phyloP scores from a whole-genome alignment of 53 echinoderm and acorn worm species.

The Apostichopus leukothele region DNA sequence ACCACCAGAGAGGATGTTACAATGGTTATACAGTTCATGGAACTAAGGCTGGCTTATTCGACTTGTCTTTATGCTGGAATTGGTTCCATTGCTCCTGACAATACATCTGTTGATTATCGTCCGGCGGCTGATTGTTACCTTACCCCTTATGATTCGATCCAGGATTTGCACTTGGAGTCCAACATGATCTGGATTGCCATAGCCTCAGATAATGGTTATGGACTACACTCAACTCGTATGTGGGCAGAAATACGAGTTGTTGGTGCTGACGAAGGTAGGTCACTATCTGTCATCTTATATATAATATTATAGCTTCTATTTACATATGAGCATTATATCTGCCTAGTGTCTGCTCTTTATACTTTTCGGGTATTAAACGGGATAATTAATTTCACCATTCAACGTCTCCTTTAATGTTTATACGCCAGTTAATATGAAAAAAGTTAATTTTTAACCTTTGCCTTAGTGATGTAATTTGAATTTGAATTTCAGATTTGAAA shows the following conservation, averaged over 20 bases:
- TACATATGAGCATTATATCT: too few species aligned
- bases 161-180: constrained; percentile 22
- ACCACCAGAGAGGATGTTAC: background rate
- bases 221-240: background rate
- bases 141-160: background rate
- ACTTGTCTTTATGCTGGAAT: background rate
- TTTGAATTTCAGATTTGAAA: too few species aligned
- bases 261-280: background rate
- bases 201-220: background rate
- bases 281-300: too few species aligned
- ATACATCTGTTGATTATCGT: constrained; percentile 9
- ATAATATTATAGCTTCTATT: too few species aligned
- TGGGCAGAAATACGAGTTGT: constrained; percentile 12
- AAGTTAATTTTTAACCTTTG: too few species aligned
- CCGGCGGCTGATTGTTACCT: background rate
- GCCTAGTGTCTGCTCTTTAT: too few species aligned
- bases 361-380: too few species aligned
- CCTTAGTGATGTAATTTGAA: too few species aligned
- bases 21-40: background rate
- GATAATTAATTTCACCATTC: too few species aligned
- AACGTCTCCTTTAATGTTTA: too few species aligned
- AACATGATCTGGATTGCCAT: constrained; percentile 17
- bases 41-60: background rate
- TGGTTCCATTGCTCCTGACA: constrained; percentile 7
- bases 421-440: too few species aligned